phyloP scores from a whole-genome alignment of 2,113 vertebrate genomes.

The Fulmarus glacialis region DNA sequence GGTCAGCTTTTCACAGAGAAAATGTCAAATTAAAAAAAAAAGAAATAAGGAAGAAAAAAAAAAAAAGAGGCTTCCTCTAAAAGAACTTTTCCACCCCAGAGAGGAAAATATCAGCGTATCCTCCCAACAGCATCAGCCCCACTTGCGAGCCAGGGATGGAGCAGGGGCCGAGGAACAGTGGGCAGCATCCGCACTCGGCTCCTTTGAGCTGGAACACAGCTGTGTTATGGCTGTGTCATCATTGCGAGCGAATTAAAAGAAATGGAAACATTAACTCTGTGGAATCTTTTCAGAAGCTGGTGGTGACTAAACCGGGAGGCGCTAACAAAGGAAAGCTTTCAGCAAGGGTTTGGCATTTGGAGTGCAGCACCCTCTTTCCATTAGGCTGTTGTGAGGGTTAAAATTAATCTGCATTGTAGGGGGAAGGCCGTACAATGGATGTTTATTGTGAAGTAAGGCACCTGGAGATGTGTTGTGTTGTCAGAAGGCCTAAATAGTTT shows the following conservation, averaged over 20 bases:
- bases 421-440: not conserved
- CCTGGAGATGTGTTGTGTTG: conserved; percentile 51
- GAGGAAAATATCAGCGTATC: conserved; percentile 72
- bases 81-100: conserved; percentile 67
- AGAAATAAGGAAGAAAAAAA: not conserved
- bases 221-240: conserved; percentile 77
- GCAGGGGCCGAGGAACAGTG: conserved; percentile 69
- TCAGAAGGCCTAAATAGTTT: conserved; percentile 26
- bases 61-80: conserved; percentile 55
- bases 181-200: conserved; percentile 66
- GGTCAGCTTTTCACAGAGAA: conserved; percentile 77
- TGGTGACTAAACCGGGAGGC: conserved; percentile 59
- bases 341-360: conserved; percentile 53
- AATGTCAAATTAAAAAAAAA: conserved; percentile 59
- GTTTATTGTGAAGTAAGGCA: conserved; percentile 34
- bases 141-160: conserved; percentile 63
- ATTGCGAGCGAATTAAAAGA: conserved; percentile 68
- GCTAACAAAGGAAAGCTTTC: conserved; percentile 77
- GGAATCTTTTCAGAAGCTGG: conserved; percentile 76
- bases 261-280: conserved; percentile 80
- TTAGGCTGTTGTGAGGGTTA: conserved; percentile 60
- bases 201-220: conserved; percentile 75
- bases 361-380: conserved; percentile 24
- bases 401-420: conserved; percentile 44
- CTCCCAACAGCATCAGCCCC: conserved; percentile 65